Percentiles rank a stretch among this genome's conserved stretches.
These are phyloP conservation scores for Xestia ashworthii DNA, from an alignment of 2,888 invertebrate genomes.

Conservation along the genomic window DNA sequence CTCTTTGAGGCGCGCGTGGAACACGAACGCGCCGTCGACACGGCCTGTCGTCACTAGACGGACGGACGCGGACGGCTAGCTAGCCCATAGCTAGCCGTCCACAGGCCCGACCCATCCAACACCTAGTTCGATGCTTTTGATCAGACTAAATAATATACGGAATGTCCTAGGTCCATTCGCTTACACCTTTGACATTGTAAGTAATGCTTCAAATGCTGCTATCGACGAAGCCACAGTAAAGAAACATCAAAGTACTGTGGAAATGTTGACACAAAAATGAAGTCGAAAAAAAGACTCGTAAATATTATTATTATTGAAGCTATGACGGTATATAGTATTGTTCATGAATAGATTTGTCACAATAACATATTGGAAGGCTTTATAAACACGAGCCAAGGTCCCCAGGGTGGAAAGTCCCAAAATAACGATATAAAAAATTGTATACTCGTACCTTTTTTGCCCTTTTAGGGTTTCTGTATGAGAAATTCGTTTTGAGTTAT, in stretches of 20 bases:
- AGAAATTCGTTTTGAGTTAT: slow-evolving; percentile 26
- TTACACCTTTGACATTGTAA: neutral
- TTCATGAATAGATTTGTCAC: neutral
- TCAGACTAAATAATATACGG: too few relatives aligned
- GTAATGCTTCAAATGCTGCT: neutral
- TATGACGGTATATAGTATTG: neutral
- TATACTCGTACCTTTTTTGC: neutral
- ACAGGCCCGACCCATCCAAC: neutral
- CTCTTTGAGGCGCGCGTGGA: too few relatives aligned
- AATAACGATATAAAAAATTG: slow-evolving; percentile 30
- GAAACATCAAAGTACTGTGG: neutral
- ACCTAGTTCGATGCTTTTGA: neutral
- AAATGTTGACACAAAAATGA: neutral
- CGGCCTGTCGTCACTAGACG: too few relatives aligned
- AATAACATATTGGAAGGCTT: slow-evolving; percentile 13
- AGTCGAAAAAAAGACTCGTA: neutral
- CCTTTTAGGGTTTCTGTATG: slow-evolving; percentile 3
- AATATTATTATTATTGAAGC: neutral
- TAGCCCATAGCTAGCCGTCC: too few relatives aligned
- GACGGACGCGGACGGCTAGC: too few relatives aligned
- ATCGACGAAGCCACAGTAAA: neutral
- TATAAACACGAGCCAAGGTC: neutral
- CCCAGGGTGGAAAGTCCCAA: neutral
- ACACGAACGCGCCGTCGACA: too few relatives aligned
- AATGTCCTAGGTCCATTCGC: neutral